phyloP scores from a whole-genome alignment of 2,888 invertebrate genomes.

The Chalcis sispes region DNA sequence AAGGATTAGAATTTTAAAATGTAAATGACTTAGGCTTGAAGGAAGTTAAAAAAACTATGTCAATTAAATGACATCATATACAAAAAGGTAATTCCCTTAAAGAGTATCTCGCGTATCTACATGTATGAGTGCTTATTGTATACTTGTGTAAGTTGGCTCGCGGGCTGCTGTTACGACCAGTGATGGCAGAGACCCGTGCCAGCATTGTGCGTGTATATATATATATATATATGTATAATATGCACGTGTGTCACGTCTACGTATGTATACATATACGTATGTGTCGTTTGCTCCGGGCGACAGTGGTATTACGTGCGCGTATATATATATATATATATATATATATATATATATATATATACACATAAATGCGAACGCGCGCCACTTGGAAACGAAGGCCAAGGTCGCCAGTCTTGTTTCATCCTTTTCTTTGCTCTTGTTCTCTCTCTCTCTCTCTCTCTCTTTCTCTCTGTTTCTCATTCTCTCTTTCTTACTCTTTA shows the following conservation, averaged over 20 bases:
- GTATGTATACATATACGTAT: too few species aligned
- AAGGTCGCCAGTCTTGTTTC: too few species aligned
- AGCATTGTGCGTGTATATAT: conserved; percentile 15
- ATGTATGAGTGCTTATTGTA: too few species aligned
- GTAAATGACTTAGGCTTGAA: too few species aligned
- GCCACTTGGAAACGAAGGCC: conserved; percentile 65
- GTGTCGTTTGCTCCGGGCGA: conserved; percentile 65
- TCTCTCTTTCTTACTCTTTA: too few species aligned
- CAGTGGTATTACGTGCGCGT: conserved; percentile 47
- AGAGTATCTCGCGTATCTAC: too few species aligned
- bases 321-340: neutral
- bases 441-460: conserved; percentile 18
- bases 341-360: neutral
- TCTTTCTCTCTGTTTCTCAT: conserved; percentile 8
- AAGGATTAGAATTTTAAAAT: too few species aligned
- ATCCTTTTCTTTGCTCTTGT: conserved; percentile 45
- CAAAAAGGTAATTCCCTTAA: too few species aligned
- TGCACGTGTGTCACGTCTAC: neutral
- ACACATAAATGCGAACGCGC: conserved; percentile 13
- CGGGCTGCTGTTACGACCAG: conserved; percentile 3
- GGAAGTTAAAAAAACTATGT: too few species aligned
- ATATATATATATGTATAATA: neutral
- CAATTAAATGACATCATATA: too few species aligned
- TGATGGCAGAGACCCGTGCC: conserved; percentile 6
- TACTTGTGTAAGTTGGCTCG: conserved; percentile 23